Evolutionary conservation across 2,113 vertebrate species (phyloP), one percentile per base, ranked within the genome.

Genomic region (Pelmatolapia mariae): DNA sequence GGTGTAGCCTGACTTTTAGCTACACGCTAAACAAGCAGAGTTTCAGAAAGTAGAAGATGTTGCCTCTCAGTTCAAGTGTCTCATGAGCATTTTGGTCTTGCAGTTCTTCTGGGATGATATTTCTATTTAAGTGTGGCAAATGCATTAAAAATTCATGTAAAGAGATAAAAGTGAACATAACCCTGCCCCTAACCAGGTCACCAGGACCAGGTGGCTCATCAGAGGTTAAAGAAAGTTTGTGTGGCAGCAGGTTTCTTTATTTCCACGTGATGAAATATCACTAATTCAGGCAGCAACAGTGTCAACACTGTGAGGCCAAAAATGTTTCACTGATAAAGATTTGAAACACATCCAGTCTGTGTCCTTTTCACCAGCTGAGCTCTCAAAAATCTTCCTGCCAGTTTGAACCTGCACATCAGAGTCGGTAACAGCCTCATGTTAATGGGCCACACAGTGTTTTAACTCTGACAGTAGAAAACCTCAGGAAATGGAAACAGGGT

Each of bases 371-470:
- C 9, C 50, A 1, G 50, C 50, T 53, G 19, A 53, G 50, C 19
- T 6, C 19, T 53, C 52, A 53, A 22, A 52, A 22, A 1, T 1
- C 1, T 6, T 53, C 50, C 19, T 53, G 52, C 19, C 19, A 22
- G 19, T 53, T 53, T 53, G 10, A 53, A 53, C 0, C 19, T 53
- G 19, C 19, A 53, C 19, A 53, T 0, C 0, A 0, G 0, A 53
- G 52, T 53, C 52, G 11, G 0, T 11, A 22, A 53, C 52, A 53
- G 52, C 52, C 52, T 4, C 3, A 53, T 22, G 2, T 53, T 53
- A 53, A 53, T 53, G 3, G 0, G 52, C 3, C 5, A 53, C 52
- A 53, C 0, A 53, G 0, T 0, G 52, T 22, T 53, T 22, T 53
- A 53, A 53, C 52, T 11, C 52, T 54, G 52, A 1, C 10, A 22